Conservation (phyloP, 2,113 vertebrate species). For the Trochalopteron elliotii region DNA sequence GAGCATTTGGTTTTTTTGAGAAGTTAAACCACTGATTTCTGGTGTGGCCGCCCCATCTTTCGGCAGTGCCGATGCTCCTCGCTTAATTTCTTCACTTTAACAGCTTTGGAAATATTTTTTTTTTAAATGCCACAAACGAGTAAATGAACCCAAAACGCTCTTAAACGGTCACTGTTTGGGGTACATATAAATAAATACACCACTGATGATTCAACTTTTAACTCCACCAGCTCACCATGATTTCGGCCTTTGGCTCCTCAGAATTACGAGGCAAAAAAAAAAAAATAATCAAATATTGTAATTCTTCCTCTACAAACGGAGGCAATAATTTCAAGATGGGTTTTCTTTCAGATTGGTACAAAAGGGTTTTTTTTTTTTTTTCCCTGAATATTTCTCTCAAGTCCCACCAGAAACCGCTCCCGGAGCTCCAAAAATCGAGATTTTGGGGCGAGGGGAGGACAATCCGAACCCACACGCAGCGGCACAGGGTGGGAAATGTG, state of each 20-base stretch:
- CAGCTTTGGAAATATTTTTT: background rate
- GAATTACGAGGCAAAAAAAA: background rate
- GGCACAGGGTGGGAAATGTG: rapidly evolving
- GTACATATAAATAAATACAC: too few relatives aligned
- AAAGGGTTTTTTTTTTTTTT: background rate
- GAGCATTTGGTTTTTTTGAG: background rate
- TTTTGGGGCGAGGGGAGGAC: background rate
- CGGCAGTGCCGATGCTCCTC: background rate
- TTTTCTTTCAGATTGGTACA: background rate
- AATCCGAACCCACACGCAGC: rapidly evolving
- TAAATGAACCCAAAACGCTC: background rate
- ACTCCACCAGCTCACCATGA: background rate
- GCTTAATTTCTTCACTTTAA: background rate
- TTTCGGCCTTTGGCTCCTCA: background rate
- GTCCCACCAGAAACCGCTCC: background rate
- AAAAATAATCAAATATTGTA: background rate
- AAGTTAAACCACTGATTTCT: background rate
- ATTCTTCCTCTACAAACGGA: background rate
- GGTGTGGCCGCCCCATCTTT: background rate
- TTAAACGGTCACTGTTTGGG: background rate
- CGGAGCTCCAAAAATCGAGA: rapidly evolving
- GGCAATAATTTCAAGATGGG: rapidly evolving
- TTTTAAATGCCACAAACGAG: background rate
- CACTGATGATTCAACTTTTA: background rate
- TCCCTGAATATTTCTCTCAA: background rate